Evolutionary conservation across 1,140 invertebrate genomes (phyloP).

Genomic region (Acyrthosiphon pisum): DNA sequence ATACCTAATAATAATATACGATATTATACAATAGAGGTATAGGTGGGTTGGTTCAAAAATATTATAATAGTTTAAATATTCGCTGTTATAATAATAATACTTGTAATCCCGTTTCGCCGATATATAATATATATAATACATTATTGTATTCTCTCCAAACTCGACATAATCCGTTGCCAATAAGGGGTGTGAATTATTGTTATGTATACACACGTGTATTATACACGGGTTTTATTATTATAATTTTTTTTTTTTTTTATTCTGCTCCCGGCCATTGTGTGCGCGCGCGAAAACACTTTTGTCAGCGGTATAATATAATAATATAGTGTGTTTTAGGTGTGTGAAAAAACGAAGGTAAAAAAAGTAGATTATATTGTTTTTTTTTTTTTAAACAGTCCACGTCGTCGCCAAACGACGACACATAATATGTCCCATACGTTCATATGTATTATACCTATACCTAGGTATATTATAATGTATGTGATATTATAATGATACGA

Average conservation of each 20-base stretch:
- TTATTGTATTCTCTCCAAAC: not conserved
- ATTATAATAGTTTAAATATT: not conserved
- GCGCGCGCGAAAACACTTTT: conserved; percentile 17
- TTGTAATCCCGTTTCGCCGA: conserved; percentile 28
- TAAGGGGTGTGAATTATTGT: conserved; percentile 24
- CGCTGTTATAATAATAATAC: conserved; percentile 18
- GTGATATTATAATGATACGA: not conserved
- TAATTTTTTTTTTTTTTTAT: conserved; percentile 31
- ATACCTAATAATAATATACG: not conserved
- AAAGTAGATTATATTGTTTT: not conserved
- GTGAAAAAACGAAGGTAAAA: not conserved
- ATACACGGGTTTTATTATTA: not conserved
- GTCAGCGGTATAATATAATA: not conserved
- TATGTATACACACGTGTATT: not conserved
- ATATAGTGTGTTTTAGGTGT: not conserved
- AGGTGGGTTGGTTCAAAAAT: not conserved
- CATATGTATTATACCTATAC: not conserved
- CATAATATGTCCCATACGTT: not conserved
- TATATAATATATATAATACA: not conserved
- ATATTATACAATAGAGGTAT: not conserved
- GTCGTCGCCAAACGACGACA: not conserved
- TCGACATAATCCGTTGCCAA: conserved; percentile 33
- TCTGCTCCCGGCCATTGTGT: not conserved
- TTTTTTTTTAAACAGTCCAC: conserved; percentile 12
- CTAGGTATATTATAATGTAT: not conserved